These are phyloP conservation scores for Heliconius aoede DNA, from an alignment of 2,888 invertebrate genomes.

Conservation along the genomic window DNA sequence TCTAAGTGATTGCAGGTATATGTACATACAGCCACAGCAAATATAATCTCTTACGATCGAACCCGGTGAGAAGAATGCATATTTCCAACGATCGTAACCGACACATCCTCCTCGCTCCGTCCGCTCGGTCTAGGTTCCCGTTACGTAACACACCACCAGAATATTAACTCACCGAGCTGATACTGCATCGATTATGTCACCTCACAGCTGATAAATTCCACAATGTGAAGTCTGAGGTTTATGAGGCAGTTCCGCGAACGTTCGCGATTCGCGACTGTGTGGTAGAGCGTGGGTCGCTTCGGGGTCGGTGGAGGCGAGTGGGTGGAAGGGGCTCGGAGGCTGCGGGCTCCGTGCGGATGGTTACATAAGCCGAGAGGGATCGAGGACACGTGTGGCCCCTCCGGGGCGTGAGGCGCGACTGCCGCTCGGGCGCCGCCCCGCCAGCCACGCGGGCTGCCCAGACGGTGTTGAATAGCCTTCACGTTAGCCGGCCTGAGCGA, in stretches of 20 bases:
- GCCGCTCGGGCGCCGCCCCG: constrained; percentile 76
- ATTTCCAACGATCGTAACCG: constrained; percentile 28
- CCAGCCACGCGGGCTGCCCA: constrained; percentile 69
- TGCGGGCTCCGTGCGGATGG: constrained; percentile 81
- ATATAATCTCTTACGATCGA: constrained; percentile 33
- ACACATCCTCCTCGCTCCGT: constrained; percentile 24
- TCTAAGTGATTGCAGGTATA: constrained; percentile 8
- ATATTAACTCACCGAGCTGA: constrained; percentile 70
- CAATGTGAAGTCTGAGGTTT: constrained; percentile 58
- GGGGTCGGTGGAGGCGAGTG: constrained; percentile 64
- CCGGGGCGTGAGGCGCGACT: constrained; percentile 79
- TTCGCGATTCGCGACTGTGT: constrained; percentile 52
- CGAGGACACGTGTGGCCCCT: constrained; percentile 78
- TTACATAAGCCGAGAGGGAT: constrained; percentile 79
- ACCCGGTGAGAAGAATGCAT: constrained; percentile 29
- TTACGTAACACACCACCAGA: constrained; percentile 77
- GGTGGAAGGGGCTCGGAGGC: constrained; percentile 73
- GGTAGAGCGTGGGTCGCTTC: constrained; percentile 54
- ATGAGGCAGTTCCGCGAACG: constrained; percentile 55
- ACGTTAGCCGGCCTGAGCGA: constrained; percentile 60
- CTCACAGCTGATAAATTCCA: constrained; percentile 76
- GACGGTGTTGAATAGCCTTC: constrained; percentile 76
- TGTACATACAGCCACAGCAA: neutral
- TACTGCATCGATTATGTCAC: constrained; percentile 82
- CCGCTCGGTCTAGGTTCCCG: constrained; percentile 55